Evolutionary conservation across 2,797 vertebrate genomes (phyloP).

Genomic region (Distichodus sexfasciatus): DNA sequence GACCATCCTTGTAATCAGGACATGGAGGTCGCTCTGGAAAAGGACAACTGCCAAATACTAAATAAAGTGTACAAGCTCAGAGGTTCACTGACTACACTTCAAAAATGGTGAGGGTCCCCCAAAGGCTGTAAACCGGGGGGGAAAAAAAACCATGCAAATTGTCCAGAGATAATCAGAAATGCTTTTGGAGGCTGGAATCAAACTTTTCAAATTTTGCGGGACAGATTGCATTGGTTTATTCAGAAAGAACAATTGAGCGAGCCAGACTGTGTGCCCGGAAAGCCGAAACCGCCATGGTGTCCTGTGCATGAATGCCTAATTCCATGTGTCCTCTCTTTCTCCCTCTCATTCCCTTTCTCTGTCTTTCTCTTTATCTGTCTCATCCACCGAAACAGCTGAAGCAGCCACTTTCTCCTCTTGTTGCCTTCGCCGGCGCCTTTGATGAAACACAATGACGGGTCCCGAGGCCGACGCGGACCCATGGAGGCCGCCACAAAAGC

Average conservation of each 20-base stretch:
- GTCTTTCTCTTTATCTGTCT: conserved; percentile 39
- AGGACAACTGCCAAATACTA: no score
- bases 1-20: no score
- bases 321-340: no score
- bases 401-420: conserved; percentile 52
- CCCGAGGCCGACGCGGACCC: conserved; percentile 56
- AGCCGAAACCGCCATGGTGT: conserved; percentile 27
- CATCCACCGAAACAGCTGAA: conserved; percentile 62
- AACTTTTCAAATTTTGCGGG: neutral
- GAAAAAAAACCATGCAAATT: no score
- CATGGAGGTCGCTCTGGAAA: no score
- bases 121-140: no score
- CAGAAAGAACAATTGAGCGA: conserved; percentile 26
- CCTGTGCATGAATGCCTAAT: conserved; percentile 41
- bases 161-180: no score
- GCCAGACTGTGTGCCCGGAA: conserved; percentile 24
- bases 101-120: no score
- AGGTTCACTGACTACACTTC: no score
- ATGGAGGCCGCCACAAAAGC: conserved; percentile 58
- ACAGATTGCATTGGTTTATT: neutral
- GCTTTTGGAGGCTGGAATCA: neutral
- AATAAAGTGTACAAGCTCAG: no score
- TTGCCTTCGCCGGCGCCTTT: conserved; percentile 45
- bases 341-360: no score
- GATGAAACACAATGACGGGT: conserved; percentile 67